Percentiles rank a stretch among this genome's conserved stretches.
Evolutionary conservation across 2,888 invertebrate genomes (phyloP).

Genomic region (Drosophila pseudotalamancana): DNA sequence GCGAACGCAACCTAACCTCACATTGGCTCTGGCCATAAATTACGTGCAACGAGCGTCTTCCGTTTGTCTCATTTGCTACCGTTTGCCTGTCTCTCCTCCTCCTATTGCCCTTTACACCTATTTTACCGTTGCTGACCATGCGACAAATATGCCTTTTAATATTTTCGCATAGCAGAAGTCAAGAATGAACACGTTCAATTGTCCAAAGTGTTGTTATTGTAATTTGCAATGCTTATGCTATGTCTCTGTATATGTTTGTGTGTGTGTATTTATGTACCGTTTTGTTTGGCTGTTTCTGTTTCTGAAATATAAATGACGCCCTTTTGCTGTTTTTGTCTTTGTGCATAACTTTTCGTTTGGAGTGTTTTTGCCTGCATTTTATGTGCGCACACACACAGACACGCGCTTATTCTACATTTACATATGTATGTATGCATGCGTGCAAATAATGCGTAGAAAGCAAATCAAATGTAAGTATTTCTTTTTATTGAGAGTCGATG

Average conservation of each 20-base stretch:
- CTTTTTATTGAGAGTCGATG: background rate
- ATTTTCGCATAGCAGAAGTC: slow-evolving; percentile 55
- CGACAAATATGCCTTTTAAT: slow-evolving; percentile 71
- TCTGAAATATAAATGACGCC: slow-evolving; percentile 81
- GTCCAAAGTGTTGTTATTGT: slow-evolving; percentile 42
- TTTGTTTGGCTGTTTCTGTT: slow-evolving; percentile 58
- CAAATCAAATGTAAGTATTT: background rate
- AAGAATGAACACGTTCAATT: slow-evolving; percentile 59
- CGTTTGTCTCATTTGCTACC: slow-evolving; percentile 50
- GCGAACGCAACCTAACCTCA: slow-evolving; percentile 28
- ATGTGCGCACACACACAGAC: slow-evolving; percentile 37
- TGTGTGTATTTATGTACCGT: slow-evolving; percentile 20
- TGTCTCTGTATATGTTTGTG: background rate
- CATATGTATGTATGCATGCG: background rate
- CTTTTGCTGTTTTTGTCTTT: slow-evolving; percentile 69
- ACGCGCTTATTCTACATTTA: background rate
- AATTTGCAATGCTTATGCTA: slow-evolving; percentile 41
- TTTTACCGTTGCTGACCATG: slow-evolving; percentile 64
- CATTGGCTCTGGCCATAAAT: slow-evolving; percentile 47
- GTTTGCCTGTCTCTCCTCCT: slow-evolving; percentile 2
- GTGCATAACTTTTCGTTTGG: slow-evolving; percentile 70
- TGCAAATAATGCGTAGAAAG: slow-evolving; percentile 24
- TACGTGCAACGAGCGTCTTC: slow-evolving; percentile 45
- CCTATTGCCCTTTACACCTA: slow-evolving; percentile 16
- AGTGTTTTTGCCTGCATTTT: slow-evolving; percentile 77